Evolutionary conservation across 1,140 invertebrate species (phyloP), one percentile per base, ranked within the genome.

Genomic region (Leptinotarsa undecemlineata): DNA sequence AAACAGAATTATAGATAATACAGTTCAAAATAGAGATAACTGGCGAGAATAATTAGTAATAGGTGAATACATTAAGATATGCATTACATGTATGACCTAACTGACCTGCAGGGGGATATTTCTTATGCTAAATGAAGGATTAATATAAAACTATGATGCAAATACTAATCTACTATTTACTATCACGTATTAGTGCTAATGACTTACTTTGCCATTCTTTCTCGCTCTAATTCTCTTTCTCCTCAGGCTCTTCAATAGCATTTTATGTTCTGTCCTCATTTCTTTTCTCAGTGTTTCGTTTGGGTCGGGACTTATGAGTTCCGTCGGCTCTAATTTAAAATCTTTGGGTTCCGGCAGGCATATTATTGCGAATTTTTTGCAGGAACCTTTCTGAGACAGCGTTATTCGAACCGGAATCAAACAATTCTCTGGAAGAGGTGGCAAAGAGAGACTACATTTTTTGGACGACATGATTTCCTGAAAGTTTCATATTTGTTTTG

Each of bases 281-380:
- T 82, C 75, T 79, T 89, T 90, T 72, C 93, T 87, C 77, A 85
- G 74, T 73, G 83, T 83, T 78, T 90, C 85, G 81, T 91, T 89
- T 1, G 81, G 66, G 85, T 95, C 93, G 62, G 78, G 76, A 79
- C 89, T 87, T 5, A 87, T 74, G 33, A 88, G 87, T 83, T 94
- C 91, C 3, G 83, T 74, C 4, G 89, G 86, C 69, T 84, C 88
- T 75, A 82, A 88, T 67, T 82, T 87, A 74, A 91, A 76, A 82
- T 95, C 93, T 62, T 82, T 82, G 3, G 75, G 15, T 48, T 78
- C 85, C 68, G 93, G 93, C 74, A 91, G 74, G 82, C 90, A 93
- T 79, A 93, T 92, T 47, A 90, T 78, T 3, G 91, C 87, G 85
- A 91, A 90, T 71, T 87, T 81, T 60, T 83, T 85, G 0, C 88